phyloP scores from a whole-genome alignment of 2,113 vertebrate genomes.

The Nerophis ophidion region DNA sequence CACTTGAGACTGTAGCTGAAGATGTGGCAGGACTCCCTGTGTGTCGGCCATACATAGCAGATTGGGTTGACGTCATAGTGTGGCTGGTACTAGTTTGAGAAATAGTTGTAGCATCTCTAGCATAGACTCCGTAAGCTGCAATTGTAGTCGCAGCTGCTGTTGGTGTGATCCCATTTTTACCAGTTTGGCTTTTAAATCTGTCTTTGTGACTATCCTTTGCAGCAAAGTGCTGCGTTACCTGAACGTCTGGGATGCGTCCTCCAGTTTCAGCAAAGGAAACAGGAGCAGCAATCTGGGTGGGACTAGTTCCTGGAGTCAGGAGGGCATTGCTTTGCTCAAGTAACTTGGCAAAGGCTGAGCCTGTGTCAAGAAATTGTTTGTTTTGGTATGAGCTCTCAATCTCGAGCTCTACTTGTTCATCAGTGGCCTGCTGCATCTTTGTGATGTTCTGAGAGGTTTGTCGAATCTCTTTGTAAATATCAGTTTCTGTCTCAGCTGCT shows the following conservation, averaged over 20 bases:
- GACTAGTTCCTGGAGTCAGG: conserved; percentile 90
- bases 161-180: conserved; percentile 71
- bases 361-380: conserved; percentile 84
- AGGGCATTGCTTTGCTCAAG: conserved; percentile 74
- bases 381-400: conserved; percentile 73
- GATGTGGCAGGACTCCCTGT: conserved; percentile 56
- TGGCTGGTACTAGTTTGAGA: conserved; percentile 68
- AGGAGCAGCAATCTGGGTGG: conserved; percentile 89
- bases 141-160: conserved; percentile 66
- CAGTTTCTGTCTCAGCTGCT: conserved; percentile 66
- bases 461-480: conserved; percentile 86
- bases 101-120: conserved; percentile 71
- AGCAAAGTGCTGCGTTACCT: conserved; percentile 91
- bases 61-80: conserved; percentile 64
- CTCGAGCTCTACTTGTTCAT: conserved; percentile 69
- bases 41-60: conserved; percentile 56
- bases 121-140: conserved; percentile 72
- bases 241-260: conserved; percentile 82
- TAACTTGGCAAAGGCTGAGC: conserved; percentile 81
- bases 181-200: conserved; percentile 73
- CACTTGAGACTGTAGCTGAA: conserved; percentile 65
- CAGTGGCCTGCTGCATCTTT: conserved; percentile 72
- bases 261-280: conserved; percentile 80
- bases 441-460: conserved; percentile 79
- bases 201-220: conserved; percentile 83